A percentile compares a stretch with the other conserved stretches of the same genome.
Conservation (phyloP, 1,140 invertebrate genomes). For the Rhagoletis zephyria region DNA sequence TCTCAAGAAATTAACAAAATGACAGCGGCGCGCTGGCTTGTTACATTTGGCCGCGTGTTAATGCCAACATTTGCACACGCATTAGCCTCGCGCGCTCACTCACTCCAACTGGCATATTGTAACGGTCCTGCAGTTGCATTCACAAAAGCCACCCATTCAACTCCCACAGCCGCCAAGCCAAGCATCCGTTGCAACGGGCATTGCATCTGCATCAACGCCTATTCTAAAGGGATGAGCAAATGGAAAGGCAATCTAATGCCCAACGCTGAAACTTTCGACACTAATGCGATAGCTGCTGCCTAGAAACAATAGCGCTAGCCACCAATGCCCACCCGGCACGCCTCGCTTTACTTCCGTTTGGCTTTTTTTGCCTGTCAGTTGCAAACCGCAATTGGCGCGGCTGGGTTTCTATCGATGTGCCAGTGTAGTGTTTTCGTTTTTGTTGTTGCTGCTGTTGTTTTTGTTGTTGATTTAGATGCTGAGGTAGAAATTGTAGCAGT, state of each 20-base stretch:
- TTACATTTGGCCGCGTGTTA: slow-evolving; percentile 4
- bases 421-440: background rate
- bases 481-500: slow-evolving; percentile 44
- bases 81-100: background rate
- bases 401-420: slow-evolving; percentile 27
- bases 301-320: slow-evolving; percentile 31
- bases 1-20: slow-evolving; percentile 5
- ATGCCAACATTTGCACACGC: background rate
- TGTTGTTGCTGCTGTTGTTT: background rate
- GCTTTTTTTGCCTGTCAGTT: slow-evolving; percentile 42
- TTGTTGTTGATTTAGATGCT: background rate
- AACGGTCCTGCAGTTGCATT: background rate
- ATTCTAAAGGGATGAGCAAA: background rate
- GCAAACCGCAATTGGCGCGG: slow-evolving; percentile 49
- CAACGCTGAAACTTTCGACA: slow-evolving; percentile 36
- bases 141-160: background rate
- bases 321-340: background rate
- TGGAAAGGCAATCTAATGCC: slow-evolving; percentile 33
- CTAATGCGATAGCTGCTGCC: slow-evolving; percentile 35
- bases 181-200: background rate
- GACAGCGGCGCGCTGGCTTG: slow-evolving; percentile 40
- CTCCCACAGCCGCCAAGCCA: background rate
- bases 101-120: background rate
- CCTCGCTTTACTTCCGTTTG: slow-evolving; percentile 7
- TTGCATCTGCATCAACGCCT: background rate